Conservation (phyloP, 2,113 vertebrate genomes). For the Cyprinus carpio region DNA sequence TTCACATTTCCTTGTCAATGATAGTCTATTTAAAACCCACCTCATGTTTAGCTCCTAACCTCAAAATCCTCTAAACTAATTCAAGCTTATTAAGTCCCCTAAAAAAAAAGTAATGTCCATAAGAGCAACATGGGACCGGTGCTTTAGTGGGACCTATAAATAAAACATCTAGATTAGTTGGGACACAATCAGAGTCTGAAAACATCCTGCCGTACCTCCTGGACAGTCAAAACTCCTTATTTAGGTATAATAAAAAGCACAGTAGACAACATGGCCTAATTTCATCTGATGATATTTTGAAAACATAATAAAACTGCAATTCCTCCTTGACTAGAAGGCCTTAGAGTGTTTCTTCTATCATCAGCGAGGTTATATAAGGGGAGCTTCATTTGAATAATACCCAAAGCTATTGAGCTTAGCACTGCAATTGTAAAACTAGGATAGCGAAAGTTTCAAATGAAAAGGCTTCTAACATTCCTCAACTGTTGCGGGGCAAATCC, state of each 20-base stretch:
- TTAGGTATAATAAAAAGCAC: background rate
- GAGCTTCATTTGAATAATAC: slow-evolving; percentile 33
- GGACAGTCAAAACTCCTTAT: background rate
- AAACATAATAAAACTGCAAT: slow-evolving; percentile 27
- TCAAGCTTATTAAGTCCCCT: background rate
- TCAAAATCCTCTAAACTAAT: background rate
- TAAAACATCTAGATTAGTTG: background rate
- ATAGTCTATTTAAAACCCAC: background rate
- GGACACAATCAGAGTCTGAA: background rate
- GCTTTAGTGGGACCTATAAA: background rate
- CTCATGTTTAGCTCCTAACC: background rate
- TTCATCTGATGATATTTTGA: slow-evolving; percentile 19
- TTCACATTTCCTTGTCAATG: background rate
- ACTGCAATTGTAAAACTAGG: background rate
- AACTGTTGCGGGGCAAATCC: slow-evolving; percentile 23
- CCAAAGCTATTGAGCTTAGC: slow-evolving; percentile 30
- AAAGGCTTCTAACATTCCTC: slow-evolving; percentile 12
- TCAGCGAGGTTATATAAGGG: slow-evolving; percentile 21
- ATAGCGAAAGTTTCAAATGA: background rate
- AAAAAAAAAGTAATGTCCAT: background rate
- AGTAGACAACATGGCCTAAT: slow-evolving; percentile 12
- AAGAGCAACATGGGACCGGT: background rate
- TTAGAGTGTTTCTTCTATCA: slow-evolving; percentile 9
- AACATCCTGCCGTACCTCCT: background rate
- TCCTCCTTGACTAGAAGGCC: slow-evolving; percentile 20